Base-by-base conservation (phyloP, 1,140 invertebrate genomes). In the Ptiloglossa arizonensis region DNA sequence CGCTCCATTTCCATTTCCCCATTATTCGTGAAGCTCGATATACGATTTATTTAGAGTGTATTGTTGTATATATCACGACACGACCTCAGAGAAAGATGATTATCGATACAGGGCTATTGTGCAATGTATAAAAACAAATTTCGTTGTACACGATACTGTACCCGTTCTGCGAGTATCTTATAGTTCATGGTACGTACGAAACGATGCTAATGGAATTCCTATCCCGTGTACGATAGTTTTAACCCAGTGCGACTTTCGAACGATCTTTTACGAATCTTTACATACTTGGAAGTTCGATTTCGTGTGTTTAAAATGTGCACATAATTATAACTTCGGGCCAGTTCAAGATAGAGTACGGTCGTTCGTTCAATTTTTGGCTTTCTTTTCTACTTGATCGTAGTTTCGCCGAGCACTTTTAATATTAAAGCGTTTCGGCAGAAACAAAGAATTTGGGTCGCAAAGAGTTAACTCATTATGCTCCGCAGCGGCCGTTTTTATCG, bases 301-400 rank as follows among this genome's bases (percentile, higher is more conserved):
- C 27, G 41, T 11, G 44, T 38, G 29, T 27, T 68, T 13, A 68
- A 75, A 75, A 68, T 75, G 52, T 69, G 64, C 52, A 75, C 68
- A 17, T 48, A 59, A 75, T 59, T 59, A 57, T 38, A 48, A 59
- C 1, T 75, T 38, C n/a, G 22, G 0, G 17, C 22, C 69, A 46
- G 6, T 59, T 69, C 0, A 0, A 24, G 54, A 35, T 50, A 32
- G 9, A 4, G 24, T 64, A 41, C 15, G 19, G 35, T 27, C n/a
- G 29, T 38, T 22, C 50, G 32, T 76, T 76, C 54, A 32, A 44
- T 69, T 60, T 76, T 41, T 57, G 2, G 11, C 48, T 19, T 19
- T 38, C 15, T 27, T 24, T 15, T 27, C 41, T n/a, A 1, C 50
- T 3, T 19, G 29, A 9, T 2, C 22, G 54, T 22, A 57, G 29